Base-by-base conservation (phyloP, 1,140 invertebrate species). In the Psix sp. region DNA sequence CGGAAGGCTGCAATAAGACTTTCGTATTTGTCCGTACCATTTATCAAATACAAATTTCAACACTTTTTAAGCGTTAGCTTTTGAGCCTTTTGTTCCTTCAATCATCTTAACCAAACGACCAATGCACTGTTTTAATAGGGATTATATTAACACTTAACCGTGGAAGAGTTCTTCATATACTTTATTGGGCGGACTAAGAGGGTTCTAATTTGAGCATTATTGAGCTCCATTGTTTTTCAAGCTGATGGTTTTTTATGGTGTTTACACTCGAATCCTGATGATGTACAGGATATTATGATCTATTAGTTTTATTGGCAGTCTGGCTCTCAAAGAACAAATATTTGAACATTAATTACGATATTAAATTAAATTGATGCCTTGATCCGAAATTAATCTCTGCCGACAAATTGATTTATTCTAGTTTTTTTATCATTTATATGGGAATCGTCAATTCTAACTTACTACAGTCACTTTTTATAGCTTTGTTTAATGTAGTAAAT, bases 1-100 rank as follows among this genome's bases (percentile, higher is more conserved):
- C 49, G 48, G 40, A 62, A 70, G 33, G 42, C 46, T 54, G 33
- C 10, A 46, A 7, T 46, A 60, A 62, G 33, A 56, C 67, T 52
- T 36, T 62, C 59, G 36, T 46, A 63, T 63, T 71, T 63, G 51
- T 63, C 31, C 36, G 43, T 17, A 21, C 18, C 54, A 46, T 63
- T 59, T 59, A 38, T 63, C 45, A 71, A 71, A 71, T 31, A 63
- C 51, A 65, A 72, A 65, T 57, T 63, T 72, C 63, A 35, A 71
- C 57, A 71, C 43, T 60, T 71, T 62, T 62, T 56, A 63, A 43
- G 43, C 49, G 31, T 54, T 35, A n/a, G n/a, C 15, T 63, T 63
- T 40, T 40, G 33, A 59, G 26, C 43, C 21, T 57, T 60, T 31
- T 48, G 48, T 62, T 16, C 26, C 31, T 21, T 13, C 6, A 5